phyloP scores from a whole-genome alignment of 92 coral and sea anemone genomes.

The Metridium senile region DNA sequence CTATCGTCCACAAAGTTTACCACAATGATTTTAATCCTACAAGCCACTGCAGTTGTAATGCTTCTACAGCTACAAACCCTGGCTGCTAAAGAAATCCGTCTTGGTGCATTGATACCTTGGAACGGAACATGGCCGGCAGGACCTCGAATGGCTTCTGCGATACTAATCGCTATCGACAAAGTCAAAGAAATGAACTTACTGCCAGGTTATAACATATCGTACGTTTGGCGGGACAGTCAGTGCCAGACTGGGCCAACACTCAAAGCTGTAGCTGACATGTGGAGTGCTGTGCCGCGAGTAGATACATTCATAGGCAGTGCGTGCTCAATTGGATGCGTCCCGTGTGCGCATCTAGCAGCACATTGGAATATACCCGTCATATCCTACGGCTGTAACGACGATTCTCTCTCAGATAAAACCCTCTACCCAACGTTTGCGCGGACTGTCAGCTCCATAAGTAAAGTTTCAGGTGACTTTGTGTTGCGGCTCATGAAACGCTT shows the following conservation, averaged over 20 bases:
- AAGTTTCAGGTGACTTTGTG: conserved; percentile 59
- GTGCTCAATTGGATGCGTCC: conserved; percentile 74
- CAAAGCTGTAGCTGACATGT: conserved; percentile 55
- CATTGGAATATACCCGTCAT: conserved; percentile 82
- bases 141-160: conserved; percentile 69
- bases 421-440: conserved; percentile 75
- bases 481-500: conserved; percentile 50
- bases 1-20: no score
- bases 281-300: conserved; percentile 37
- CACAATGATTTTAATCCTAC: background rate
- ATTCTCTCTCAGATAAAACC: conserved; percentile 50
- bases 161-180: conserved; percentile 62
- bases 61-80: background rate
- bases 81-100: conserved; percentile 34
- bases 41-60: background rate
- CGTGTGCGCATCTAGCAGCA: conserved; percentile 70
- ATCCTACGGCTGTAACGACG: conserved; percentile 76
- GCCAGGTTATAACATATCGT: conserved; percentile 57
- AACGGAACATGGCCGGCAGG: conserved; percentile 79
- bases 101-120: conserved; percentile 81
- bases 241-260: conserved; percentile 66
- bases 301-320: conserved; percentile 72
- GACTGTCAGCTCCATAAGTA: conserved; percentile 62
- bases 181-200: conserved; percentile 36
- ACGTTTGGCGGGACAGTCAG: conserved; percentile 60